Conservation (phyloP, 2,888 invertebrate species). For the Bibio marci region DNA sequence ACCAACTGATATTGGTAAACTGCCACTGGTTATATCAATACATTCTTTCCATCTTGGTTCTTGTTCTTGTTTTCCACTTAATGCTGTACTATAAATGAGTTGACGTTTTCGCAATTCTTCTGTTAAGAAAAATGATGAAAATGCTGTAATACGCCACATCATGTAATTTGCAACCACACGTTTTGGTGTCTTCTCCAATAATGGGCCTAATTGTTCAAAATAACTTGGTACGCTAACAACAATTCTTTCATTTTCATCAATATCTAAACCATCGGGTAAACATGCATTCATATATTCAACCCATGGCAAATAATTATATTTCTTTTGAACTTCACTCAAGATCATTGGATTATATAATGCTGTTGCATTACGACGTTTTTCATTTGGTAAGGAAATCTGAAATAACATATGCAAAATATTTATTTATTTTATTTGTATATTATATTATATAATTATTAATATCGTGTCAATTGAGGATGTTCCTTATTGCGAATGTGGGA, state of each 20-base stretch:
- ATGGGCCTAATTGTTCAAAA: slow-evolving; percentile 49
- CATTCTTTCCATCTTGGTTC: slow-evolving; percentile 88
- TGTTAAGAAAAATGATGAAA: slow-evolving; percentile 63
- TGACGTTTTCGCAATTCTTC: slow-evolving; percentile 63
- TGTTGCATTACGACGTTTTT: slow-evolving; percentile 79
- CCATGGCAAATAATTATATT: slow-evolving; percentile 42
- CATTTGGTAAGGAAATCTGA: slow-evolving; percentile 71
- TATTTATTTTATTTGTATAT: too few species aligned
- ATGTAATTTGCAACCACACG: slow-evolving; percentile 74
- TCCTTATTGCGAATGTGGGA: too few species aligned
- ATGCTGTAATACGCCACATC: slow-evolving; percentile 77
- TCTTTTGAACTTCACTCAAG: slow-evolving; percentile 52
- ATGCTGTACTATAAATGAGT: slow-evolving; percentile 59
- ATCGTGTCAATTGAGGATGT: too few species aligned
- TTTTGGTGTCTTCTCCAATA: slow-evolving; percentile 38
- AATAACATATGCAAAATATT: slow-evolving; percentile 12
- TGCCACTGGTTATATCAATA: slow-evolving; percentile 59
- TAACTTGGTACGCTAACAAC: slow-evolving; percentile 76
- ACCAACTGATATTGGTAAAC: slow-evolving; percentile 59
- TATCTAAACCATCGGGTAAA: slow-evolving; percentile 42
- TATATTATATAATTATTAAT: too few species aligned
- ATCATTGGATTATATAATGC: slow-evolving; percentile 86
- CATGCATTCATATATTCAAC: slow-evolving; percentile 67
- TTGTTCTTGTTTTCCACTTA: slow-evolving; percentile 69
- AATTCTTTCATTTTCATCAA: slow-evolving; percentile 53